Evolutionary conservation across 2,888 invertebrate species (phyloP).

Genomic region (Idaea straminata): DNA sequence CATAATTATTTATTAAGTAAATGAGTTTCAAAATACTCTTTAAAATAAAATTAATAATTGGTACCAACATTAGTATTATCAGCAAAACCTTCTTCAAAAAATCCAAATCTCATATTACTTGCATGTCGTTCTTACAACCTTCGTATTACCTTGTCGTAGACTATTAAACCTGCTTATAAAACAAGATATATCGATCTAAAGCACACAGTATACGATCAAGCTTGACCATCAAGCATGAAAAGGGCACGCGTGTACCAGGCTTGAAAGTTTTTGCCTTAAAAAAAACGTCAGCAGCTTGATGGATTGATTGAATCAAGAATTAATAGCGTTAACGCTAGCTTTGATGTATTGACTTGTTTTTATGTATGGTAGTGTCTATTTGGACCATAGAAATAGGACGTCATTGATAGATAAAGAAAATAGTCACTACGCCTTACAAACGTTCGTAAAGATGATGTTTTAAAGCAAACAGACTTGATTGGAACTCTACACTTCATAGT

Average conservation of each 20-base stretch:
- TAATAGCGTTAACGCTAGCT: too few relatives aligned
- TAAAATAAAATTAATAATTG: too few relatives aligned
- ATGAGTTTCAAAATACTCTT: too few relatives aligned
- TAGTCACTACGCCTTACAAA: too few relatives aligned
- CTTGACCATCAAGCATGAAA: background rate
- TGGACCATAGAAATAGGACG: too few relatives aligned
- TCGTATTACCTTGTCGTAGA: conserved; percentile 25
- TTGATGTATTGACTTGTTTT: too few relatives aligned
- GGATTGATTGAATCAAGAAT: too few relatives aligned
- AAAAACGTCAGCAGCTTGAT: background rate
- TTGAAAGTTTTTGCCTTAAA: background rate
- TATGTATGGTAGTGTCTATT: too few relatives aligned
- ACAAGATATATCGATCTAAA: background rate
- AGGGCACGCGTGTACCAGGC: background rate
- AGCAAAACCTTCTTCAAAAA: conserved; percentile 8
- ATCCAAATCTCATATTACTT: conserved; percentile 21
- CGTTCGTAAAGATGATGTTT: background rate
- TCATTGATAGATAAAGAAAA: too few relatives aligned
- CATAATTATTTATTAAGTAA: too few relatives aligned
- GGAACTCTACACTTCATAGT: background rate
- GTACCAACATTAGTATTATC: too few relatives aligned
- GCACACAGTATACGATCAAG: background rate
- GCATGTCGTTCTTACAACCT: conserved; percentile 23
- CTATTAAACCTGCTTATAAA: conserved; percentile 13
- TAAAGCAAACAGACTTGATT: background rate